Percentiles rank a stretch among this genome's conserved stretches.
Evolutionary conservation across 2,797 vertebrate species (phyloP).

Genomic region (Fringilla coelebs): DNA sequence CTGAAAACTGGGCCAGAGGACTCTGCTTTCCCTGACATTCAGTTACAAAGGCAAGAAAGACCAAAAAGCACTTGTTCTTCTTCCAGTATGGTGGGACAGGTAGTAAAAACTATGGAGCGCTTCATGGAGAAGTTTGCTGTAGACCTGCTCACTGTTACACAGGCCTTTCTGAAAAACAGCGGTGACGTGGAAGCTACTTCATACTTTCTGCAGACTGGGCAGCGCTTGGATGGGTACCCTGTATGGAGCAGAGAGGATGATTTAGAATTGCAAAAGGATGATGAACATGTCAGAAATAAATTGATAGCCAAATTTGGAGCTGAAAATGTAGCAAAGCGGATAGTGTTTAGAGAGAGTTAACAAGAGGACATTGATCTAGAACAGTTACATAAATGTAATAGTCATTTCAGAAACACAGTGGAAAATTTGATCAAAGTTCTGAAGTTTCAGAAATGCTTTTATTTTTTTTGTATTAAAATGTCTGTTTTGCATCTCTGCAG

Average conservation of each 20-base stretch:
- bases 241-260: constrained; percentile 78
- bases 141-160: constrained; percentile 83
- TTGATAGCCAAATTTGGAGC: constrained; percentile 75
- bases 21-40: not conserved
- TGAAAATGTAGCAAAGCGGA: constrained; percentile 73
- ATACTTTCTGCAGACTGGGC: constrained; percentile 72
- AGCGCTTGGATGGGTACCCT: constrained; percentile 71
- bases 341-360: constrained; percentile 74
- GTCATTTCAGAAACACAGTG: not conserved
- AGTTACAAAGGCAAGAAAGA: constrained; percentile 27
- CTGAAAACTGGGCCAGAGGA: not conserved
- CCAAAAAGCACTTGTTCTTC: constrained; percentile 14
- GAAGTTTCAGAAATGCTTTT: not conserved
- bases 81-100: constrained; percentile 47
- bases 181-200: constrained; percentile 81
- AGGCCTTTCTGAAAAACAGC: constrained; percentile 86
- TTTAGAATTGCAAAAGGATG: constrained; percentile 69
- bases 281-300: constrained; percentile 39
- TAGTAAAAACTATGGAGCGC: constrained; percentile 70
- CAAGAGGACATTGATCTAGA: not conserved
- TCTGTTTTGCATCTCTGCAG: not conserved
- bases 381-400: not conserved
- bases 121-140: constrained; percentile 82
- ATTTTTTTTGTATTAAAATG: not conserved
- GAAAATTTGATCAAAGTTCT: not conserved